These are phyloP conservation scores for Penaeus vannamei DNA, from an alignment of 1,140 invertebrate genomes.

Conservation along the genomic window DNA sequence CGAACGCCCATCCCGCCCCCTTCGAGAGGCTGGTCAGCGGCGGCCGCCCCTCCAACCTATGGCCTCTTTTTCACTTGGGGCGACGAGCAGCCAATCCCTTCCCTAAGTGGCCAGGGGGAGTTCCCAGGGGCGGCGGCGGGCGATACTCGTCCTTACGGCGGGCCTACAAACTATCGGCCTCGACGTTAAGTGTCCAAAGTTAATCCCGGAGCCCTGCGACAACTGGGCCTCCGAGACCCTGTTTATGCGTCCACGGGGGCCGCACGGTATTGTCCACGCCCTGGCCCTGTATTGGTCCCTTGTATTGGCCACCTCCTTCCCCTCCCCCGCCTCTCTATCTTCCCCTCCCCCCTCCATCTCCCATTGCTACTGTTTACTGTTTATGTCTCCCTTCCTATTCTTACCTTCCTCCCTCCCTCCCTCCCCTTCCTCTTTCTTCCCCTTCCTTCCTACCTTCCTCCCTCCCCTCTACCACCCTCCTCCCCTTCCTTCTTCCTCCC, in stretches of 20 bases:
- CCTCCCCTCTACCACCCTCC: neutral
- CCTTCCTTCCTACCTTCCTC: too few relatives aligned
- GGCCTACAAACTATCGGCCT: constrained; percentile 53
- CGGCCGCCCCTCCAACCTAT: too few relatives aligned
- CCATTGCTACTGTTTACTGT: neutral
- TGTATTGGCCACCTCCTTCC: neutral
- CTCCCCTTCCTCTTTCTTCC: neutral
- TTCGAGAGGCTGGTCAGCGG: too few relatives aligned
- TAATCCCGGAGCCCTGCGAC: constrained; percentile 52
- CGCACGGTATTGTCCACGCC: constrained; percentile 49
- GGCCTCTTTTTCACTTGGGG: constrained; percentile 18
- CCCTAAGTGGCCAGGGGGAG: neutral
- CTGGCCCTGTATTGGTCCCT: constrained; percentile 36
- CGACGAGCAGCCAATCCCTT: constrained; percentile 31
- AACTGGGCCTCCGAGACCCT: constrained; percentile 47
- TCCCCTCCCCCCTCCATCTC: neutral
- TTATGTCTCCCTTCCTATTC: neutral
- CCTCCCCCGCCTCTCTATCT: neutral
- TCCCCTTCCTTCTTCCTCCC: too few relatives aligned
- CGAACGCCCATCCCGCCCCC: too few relatives aligned
- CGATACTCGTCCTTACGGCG: constrained; percentile 48
- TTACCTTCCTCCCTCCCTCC: too few relatives aligned
- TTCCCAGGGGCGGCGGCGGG: constrained; percentile 1
- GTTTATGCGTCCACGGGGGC: constrained; percentile 54
- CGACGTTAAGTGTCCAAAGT: constrained; percentile 61